Base-by-base conservation (phyloP, 2,797 vertebrate genomes). In the Sebastolobus alascanus region DNA sequence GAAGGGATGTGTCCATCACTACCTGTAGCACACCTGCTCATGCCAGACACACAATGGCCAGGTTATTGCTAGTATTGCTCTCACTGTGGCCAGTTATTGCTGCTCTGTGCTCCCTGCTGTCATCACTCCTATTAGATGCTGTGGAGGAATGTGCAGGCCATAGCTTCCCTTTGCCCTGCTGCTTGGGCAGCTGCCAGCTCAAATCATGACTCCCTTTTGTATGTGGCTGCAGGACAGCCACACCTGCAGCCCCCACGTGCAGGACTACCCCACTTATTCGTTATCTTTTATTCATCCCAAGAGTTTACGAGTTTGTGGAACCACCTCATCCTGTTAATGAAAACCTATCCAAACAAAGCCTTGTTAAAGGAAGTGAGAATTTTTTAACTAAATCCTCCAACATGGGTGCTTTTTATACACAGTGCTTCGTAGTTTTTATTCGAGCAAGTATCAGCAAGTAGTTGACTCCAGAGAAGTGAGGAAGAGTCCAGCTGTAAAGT, bases 41-140 rank as follows among this genome's bases (percentile, higher is more conserved):
- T 79, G 86, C 67, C 83, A 84, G 73, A 83, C 80, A 52, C 74
- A 90, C 92, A 92, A 84, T 85, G 73, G 73, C 70, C 73, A 83
- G 88, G 85, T 93, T 90, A 90, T 93, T 88, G 85, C 75, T 63
- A 4, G 73, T 12, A 52, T 50, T 77, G 59, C 75, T 43, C 25
- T 72, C 75, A 22, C 66, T 37, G 69, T 65, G 73, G 81, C 33
- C 66, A 75, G 55, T 76, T 63, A 83, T 77, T 87, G 82, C 64
- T 74, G 80, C 68, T 82, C 67, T 59, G 78, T 76, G 82, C 79
- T 75, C 77, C 75, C n/a, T 46, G 85, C 93, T 94, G 86, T 94
- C 94, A 93, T 92, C 92, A 65, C 89, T 89, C 67, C 90, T 87
- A 91, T 93, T 93, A 90, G 84, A 89, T 72, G 54, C 70, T 73